Percentiles rank a stretch among this genome's conserved stretches.
Conservation (phyloP, 2,888 invertebrate species). For the Physocephala rufipes region DNA sequence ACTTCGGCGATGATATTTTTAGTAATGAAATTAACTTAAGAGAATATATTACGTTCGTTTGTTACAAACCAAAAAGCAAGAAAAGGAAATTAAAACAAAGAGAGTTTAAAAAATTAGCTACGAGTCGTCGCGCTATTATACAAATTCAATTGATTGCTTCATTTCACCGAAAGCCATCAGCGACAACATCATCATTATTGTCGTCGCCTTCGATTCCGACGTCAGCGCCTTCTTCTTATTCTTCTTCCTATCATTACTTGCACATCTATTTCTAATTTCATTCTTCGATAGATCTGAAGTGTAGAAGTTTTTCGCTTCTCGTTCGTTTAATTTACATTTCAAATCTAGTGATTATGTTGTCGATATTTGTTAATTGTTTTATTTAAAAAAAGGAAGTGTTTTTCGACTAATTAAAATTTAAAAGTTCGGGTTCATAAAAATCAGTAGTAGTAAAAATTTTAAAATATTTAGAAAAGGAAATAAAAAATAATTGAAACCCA, state of each 20-base stretch:
- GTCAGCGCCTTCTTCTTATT: no score
- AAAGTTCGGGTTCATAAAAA: background rate
- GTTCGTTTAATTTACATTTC: conserved; percentile 13
- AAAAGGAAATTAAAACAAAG: background rate
- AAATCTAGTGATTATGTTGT: conserved; percentile 26
- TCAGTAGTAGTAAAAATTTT: no score
- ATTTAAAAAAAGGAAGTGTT: background rate
- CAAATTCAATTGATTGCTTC: conserved; percentile 16
- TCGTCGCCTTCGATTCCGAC: no score
- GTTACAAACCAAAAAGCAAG: no score
- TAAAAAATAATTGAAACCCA: no score
- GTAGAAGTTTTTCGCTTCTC: conserved; percentile 17
- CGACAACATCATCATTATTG: conserved; percentile 16
- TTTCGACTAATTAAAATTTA: background rate
- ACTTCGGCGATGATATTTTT: conserved; percentile 29
- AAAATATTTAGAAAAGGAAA: no score
- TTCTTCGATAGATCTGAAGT: conserved; percentile 24
- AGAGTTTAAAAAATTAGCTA: background rate
- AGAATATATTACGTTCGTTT: background rate
- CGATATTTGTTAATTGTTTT: conserved; percentile 27
- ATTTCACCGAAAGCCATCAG: conserved; percentile 4
- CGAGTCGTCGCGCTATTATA: background rate
- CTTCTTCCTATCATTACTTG: no score
- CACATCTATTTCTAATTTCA: no score
- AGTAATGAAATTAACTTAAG: conserved; percentile 14